Base-by-base conservation (phyloP, 2,113 vertebrate genomes). In the Pelobates fuscus region DNA sequence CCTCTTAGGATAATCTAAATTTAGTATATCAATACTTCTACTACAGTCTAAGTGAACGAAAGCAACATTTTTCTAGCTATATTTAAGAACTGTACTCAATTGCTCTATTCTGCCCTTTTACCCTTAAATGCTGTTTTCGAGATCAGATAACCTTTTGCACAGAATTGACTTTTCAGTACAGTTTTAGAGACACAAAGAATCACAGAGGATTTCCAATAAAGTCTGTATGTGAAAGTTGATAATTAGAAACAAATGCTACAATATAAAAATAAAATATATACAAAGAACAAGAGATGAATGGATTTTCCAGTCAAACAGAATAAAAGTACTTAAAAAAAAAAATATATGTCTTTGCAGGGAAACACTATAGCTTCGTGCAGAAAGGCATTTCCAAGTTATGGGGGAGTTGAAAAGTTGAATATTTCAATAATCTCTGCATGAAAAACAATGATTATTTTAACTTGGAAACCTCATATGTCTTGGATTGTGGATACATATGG, bases 361-460 rank as follows among this genome's bases (percentile, higher is more conserved):
- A 44, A 26, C 5, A 6, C 27, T 43, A 43, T 60, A 71, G 44
- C 18, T 17, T 41, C 37, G 32, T 5, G 8, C 20, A 41, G 18
- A 67, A 52, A 20, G 6, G 37, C 25, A 32, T 14, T 20, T 41
- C 7, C 8, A 24, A 8, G 18, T 26, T 29, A 44, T 21, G 62
- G 71, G 71, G 63, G 62, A 75, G 70, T 23, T n/a, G n/a, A 18
- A 27, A 37, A 23, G 71, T 7, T 41, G 64, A 74, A 66, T 74
- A 67, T 44, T 66, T 75, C 62, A 44, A 55, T 67, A 44, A 66
- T 67, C 63, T 75, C 62, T 58, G 32, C 71, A 43, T 20, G 71
- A 58, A 75, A 66, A 58, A 66, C 62, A 67, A 75, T 75, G 32
- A 66, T 75, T 75, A 66, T 75, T 66, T 58, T 21, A 43, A 55